Evolutionary conservation across 2,888 invertebrate genomes (phyloP), one percentile per base, ranked within the genome.

Genomic region (Pomacea canaliculata): DNA sequence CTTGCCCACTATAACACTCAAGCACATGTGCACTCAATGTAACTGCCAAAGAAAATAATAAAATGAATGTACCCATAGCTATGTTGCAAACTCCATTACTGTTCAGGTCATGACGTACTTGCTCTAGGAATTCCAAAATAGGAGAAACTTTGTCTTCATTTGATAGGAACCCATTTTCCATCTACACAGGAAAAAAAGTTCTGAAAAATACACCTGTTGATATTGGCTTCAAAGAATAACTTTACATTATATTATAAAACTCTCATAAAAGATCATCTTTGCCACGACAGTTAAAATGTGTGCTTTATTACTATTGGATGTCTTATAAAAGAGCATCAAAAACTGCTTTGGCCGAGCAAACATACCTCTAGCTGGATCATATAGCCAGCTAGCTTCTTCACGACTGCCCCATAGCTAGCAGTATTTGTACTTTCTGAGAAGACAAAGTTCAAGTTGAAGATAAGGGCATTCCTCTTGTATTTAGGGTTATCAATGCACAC

Each of bases 351-450:
- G 12, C 51, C 51, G 0, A n/a, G 7, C 51, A 23, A n/a, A 69
- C 76, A 68, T 82, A 89, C 90, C 87, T 91, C 91, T 5, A 90
- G 78, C 90, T 93, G 92, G 87, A 94, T 94, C 89, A 98, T 92
- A 91, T 97, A 98, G 88, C 96, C 96, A 0, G 97, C 96, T 72
- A 98, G 93, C 90, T 98, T 98, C 87, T 96, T 96, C 0, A 98
- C 96, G 13, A 98, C 96, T 0, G 96, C 95, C 88, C 98, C 98
- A 91, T 97, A 98, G 87, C 96, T 97, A 3, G 96, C 95, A 0
- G 97, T 96, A 77, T 96, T 93, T 0, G 96, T 95, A 92, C 95
- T 94, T 73, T 96, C 95, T 88, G 97, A 96, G 88, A 97, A 97
- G 0, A 98, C 97, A 89, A 98, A 97, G 91, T 97, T 97, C 13